These are phyloP conservation scores for Verasper variegatus DNA, from an alignment of 2,113 vertebrate genomes.

Conservation along the genomic window DNA sequence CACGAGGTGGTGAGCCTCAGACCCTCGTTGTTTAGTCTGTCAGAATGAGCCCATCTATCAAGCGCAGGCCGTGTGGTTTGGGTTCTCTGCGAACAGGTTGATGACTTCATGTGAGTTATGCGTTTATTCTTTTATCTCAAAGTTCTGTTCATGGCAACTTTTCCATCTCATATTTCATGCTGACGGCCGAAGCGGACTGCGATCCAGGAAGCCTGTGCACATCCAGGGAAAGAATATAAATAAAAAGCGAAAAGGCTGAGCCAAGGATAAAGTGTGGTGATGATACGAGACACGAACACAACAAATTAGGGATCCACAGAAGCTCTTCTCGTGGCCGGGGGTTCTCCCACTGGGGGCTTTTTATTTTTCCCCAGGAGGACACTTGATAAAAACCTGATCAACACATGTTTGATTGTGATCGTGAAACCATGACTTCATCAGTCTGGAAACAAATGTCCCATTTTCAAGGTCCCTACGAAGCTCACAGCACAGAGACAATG, in stretches of 20 bases:
- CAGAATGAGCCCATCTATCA: slow-evolving; percentile 13
- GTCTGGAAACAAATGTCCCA: slow-evolving; percentile 4
- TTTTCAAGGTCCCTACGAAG: slow-evolving; percentile 22
- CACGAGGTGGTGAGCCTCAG: slow-evolving; percentile 25
- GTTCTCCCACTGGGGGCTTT: not conserved
- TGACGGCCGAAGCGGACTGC: slow-evolving; percentile 7
- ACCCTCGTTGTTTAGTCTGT: slow-evolving; percentile 20
- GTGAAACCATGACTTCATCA: slow-evolving; percentile 15
- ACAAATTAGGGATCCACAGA: slow-evolving; percentile 2
- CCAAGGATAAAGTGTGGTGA: slow-evolving; percentile 17
- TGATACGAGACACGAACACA: not conserved
- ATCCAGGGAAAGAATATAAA: slow-evolving; percentile 13
- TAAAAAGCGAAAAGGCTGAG: slow-evolving; percentile 12
- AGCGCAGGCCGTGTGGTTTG: not conserved
- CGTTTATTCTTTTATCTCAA: slow-evolving; percentile 36
- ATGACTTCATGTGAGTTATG: slow-evolving; percentile 3
- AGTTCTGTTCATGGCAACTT: not conserved
- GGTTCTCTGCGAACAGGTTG: not conserved
- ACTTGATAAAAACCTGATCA: slow-evolving; percentile 10
- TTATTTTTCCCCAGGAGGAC: not conserved
- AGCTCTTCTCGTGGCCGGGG: not conserved
- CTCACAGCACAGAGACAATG: slow-evolving; percentile 6
- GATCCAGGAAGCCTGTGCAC: not conserved
- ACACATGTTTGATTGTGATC: slow-evolving; percentile 1
- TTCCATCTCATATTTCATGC: slow-evolving; percentile 13